These are phyloP conservation scores for Coregonus ussuriensis DNA, from an alignment of 2,797 vertebrate genomes.

Conservation along the genomic window DNA sequence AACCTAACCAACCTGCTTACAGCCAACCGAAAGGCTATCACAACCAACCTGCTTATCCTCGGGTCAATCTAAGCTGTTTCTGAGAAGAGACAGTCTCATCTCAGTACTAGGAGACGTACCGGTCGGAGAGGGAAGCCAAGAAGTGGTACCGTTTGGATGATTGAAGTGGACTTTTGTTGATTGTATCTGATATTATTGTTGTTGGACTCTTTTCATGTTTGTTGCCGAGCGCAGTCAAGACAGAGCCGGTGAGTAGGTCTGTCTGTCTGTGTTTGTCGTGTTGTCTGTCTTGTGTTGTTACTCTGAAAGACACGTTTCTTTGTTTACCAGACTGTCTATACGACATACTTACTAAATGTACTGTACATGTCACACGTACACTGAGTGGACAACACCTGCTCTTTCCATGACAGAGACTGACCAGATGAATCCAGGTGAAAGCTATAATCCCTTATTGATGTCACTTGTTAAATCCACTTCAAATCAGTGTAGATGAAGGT, in stretches of 20 bases:
- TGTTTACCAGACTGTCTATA: not conserved
- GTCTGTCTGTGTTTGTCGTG: not conserved
- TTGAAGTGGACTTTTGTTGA: not conserved
- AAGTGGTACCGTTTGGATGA: not conserved
- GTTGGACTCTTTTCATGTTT: constrained; percentile 22
- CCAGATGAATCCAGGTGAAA: too few species aligned
- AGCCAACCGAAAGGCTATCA: too few species aligned
- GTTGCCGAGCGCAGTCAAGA: constrained; percentile 31
- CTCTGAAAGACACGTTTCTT: constrained; percentile 12
- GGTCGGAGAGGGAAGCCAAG: too few species aligned
- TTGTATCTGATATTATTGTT: constrained; percentile 5
- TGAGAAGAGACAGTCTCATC: too few species aligned
- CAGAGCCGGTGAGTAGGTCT: constrained; percentile 17
- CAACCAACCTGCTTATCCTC: too few species aligned
- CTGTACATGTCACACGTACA: not conserved
- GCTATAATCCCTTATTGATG: not conserved
- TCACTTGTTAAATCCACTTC: too few species aligned
- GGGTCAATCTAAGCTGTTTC: too few species aligned
- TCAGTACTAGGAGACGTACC: not conserved
- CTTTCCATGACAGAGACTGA: too few species aligned
- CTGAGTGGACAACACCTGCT: not conserved
- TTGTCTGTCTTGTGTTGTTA: not conserved
- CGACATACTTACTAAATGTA: too few species aligned
- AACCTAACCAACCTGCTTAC: too few species aligned
- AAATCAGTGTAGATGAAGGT: too few species aligned